phyloP scores from a whole-genome alignment of 2,113 vertebrate species.

The Pseudopipra pipra region DNA sequence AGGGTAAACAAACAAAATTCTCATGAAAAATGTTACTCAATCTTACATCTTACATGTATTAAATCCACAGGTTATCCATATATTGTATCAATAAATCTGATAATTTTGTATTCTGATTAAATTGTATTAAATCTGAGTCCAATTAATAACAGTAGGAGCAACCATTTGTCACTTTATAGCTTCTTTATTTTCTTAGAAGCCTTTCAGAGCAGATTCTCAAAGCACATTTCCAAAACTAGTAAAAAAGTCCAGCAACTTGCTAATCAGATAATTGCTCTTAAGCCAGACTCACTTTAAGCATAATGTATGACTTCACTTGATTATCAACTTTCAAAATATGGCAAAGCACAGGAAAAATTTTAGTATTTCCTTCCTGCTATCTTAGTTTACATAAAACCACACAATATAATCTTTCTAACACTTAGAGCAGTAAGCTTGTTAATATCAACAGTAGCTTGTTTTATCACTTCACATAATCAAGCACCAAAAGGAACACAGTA shows the following conservation, averaged over 20 bases:
- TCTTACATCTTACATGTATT: not conserved
- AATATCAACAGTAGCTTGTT: not conserved
- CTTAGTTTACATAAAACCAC: not conserved
- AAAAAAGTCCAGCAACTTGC: not conserved
- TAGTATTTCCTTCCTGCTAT: not conserved
- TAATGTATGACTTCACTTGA: not conserved
- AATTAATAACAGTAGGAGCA: not conserved
- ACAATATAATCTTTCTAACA: not conserved
- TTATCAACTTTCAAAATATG: not conserved
- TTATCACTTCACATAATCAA: not conserved
- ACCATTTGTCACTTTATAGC: not conserved
- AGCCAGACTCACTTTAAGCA: not conserved
- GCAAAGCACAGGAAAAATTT: not conserved
- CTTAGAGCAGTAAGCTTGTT: not conserved
- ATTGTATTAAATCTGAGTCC: not conserved
- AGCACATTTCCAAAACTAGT: not conserved
- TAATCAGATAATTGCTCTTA: not conserved
- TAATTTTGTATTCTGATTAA: not conserved
- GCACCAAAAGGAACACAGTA: not conserved
- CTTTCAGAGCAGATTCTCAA: not conserved
- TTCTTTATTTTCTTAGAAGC: not conserved
- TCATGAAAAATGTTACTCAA: not conserved
- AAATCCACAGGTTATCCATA: rapidly evolving
- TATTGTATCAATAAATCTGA: not conserved
- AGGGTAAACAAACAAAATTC: not conserved